A percentile compares a stretch with the other conserved stretches of the same genome.
Conservation (phyloP, 2,888 invertebrate species). For the Alviniconcha strummeri region DNA sequence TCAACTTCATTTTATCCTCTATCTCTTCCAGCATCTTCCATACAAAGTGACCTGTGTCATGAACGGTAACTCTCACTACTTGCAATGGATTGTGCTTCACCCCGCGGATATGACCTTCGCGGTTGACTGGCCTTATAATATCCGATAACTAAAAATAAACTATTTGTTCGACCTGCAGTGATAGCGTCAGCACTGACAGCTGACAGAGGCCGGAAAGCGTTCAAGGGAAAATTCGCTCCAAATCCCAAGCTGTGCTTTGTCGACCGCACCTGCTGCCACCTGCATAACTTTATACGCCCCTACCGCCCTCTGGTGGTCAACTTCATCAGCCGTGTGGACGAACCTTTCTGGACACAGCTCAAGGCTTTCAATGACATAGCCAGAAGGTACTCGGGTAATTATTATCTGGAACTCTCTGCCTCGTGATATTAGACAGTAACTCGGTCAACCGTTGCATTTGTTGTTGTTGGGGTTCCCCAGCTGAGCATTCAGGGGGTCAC, state of each 20-base stretch:
- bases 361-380: not conserved
- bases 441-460: not conserved
- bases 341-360: conserved; percentile 5
- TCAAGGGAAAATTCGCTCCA: not conserved
- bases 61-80: no score
- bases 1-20: no score
- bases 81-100: no score
- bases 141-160: no score
- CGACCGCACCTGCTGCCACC: conserved; percentile 10
- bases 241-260: not conserved
- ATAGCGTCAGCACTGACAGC: not conserved
- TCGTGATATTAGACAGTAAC: no score
- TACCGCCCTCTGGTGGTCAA: conserved; percentile 15
- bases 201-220: not conserved
- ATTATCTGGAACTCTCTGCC: no score
- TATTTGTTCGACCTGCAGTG: no score
- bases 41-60: no score
- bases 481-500: no score
- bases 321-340: conserved; percentile 10
- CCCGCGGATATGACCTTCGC: no score
- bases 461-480: not conserved
- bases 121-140: no score
- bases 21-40: no score
- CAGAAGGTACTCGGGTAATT: not conserved
- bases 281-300: not conserved